Evolutionary conservation across 1,140 invertebrate species (phyloP), one percentile per base, ranked within the genome.

Genomic region (Drosophila fuyamai): DNA sequence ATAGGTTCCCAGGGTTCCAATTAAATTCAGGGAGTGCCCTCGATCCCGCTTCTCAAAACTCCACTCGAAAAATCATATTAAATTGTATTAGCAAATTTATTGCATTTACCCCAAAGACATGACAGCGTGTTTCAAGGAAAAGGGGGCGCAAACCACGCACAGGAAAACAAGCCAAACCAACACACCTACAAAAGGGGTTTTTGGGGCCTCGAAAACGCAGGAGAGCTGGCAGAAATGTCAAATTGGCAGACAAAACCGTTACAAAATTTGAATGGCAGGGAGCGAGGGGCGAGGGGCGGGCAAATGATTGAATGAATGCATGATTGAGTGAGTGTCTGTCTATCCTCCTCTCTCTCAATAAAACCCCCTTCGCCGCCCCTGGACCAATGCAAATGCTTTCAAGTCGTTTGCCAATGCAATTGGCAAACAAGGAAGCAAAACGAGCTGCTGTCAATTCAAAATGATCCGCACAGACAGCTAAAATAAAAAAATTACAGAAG

Each of bases 21-120:
- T 58, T 53, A 41, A 63, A n/a, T 46, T 67, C 65, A 66, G 29
- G 62, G 61, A 67, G 46, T 67, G 62, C 61, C 61, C 36, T 32
- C 36, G 41, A 75, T 43, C 60, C 65, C 60, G 58, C 23, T 54
- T 35, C 62, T 36, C 76, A 77, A 61, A 47, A 63, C 58, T 36
- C 23, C 18, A 23, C 56, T 61, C 54, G 47, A 55, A 56, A 58
- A 65, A 56, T 67, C 80, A 62, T 83, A 83, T 84, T 79, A 83
- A 83, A 83, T 84, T 83, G 79, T 83, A 83, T 74, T 83, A 83
- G 58, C 63, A 84, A 76, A 83, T 83, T 83, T 83, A 83, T 83
- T 83, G 76, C 81, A 79, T 72, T 84, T 76, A 70, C 84, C 59
- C 61, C 36, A 66, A 43, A 76, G 63, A 84, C 81, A 61, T 84